These are phyloP conservation scores for Cotesia glomerata DNA, from an alignment of 1,140 invertebrate species.

Conservation along the genomic window DNA sequence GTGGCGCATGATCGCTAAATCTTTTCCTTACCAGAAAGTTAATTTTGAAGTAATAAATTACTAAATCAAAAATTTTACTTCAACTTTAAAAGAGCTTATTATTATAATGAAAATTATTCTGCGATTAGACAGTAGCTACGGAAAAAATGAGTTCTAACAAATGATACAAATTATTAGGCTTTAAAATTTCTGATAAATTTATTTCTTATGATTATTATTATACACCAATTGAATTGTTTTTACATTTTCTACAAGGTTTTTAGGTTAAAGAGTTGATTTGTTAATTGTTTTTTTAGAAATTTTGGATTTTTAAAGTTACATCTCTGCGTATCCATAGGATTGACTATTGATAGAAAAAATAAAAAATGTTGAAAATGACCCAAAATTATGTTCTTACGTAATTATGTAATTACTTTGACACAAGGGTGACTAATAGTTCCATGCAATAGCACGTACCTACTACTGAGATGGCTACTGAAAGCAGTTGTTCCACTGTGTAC, in stretches of 20 bases:
- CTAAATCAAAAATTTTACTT: neutral
- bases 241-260: too few relatives aligned
- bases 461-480: constrained; percentile 15
- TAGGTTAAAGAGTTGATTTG: too few relatives aligned
- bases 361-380: constrained; percentile 27
- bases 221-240: too few relatives aligned
- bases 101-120: neutral
- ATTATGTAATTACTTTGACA: constrained; percentile 37
- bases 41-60: too few relatives aligned
- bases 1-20: neutral
- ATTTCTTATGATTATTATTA: too few relatives aligned
- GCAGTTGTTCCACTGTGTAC: neutral
- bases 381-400: constrained; percentile 30
- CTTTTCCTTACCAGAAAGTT: neutral
- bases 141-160: too few relatives aligned
- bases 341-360: constrained; percentile 10
- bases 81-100: neutral
- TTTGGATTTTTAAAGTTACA: too few relatives aligned
- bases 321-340: too few relatives aligned
- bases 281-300: too few relatives aligned
- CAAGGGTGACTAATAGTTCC: constrained; percentile 39
- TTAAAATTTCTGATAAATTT: too few relatives aligned
- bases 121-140: too few relatives aligned
- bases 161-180: too few relatives aligned
- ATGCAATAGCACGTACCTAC: constrained; percentile 16